Conservation (phyloP, 2,888 invertebrate genomes). For the Folsomia manolachei region DNA sequence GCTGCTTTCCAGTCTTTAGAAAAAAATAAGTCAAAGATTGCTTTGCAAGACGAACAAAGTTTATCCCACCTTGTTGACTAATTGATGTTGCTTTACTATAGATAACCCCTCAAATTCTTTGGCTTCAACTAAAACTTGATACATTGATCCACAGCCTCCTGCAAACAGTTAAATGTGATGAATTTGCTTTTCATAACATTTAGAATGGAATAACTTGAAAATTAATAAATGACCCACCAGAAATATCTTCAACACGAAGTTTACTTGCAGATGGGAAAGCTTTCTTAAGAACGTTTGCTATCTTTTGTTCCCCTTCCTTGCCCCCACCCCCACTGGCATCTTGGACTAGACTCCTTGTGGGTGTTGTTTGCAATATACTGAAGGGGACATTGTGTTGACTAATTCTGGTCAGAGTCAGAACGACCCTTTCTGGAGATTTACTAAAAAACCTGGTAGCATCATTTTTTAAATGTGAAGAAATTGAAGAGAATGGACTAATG, state of each 20-base stretch:
- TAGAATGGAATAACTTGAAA: too few relatives aligned
- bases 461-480: too few relatives aligned
- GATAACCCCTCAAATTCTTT: conserved; percentile 68
- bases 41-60: too few relatives aligned
- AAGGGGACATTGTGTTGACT: too few relatives aligned
- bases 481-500: too few relatives aligned
- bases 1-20: too few relatives aligned
- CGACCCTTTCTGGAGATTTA: too few relatives aligned
- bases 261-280: conserved; percentile 64
- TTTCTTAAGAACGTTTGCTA: conserved; percentile 55
- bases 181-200: background rate
- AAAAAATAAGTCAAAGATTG: too few relatives aligned
- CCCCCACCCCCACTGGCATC: background rate
- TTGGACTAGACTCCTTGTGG: background rate
- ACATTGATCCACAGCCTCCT: conserved; percentile 82
- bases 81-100: conserved; percentile 70
- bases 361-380: too few relatives aligned
- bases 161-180: conserved; percentile 25
- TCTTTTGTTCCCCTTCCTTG: conserved; percentile 53
- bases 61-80: conserved; percentile 65
- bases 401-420: too few relatives aligned
- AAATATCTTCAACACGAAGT: conserved; percentile 68
- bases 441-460: too few relatives aligned
- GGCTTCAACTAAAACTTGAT: conserved; percentile 67
- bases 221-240: too few relatives aligned